Evolutionary conservation across 1,140 invertebrate genomes (phyloP), one percentile per base, ranked within the genome.

Genomic region (Saccostrea glomerata): DNA sequence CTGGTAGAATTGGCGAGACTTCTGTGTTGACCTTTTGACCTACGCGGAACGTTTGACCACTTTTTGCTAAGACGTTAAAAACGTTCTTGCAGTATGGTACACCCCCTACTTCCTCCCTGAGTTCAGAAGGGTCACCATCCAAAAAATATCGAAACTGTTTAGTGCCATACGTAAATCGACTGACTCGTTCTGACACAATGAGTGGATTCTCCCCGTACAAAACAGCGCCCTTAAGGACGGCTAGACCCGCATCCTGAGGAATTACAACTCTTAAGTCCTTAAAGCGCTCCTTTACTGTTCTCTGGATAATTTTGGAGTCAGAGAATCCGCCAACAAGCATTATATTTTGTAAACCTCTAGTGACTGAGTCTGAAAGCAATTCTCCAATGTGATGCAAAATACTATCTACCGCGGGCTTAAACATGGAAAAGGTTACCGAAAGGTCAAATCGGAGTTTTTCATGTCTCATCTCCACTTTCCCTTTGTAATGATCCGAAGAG

Each of bases 81-180:
- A 96, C 94, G 90, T 96, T 95, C 17, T 95, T 95, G 91, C 96
- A 96, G 94, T 96, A 96, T 87, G 95, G 94, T 30, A 94, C 92
- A 20, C 95, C 95, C 70, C 96, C 96, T 66, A 95, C 90, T 4
- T 95, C 92, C 25, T 96, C 94, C 55, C 95, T 89, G 90, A 96
- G 96, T 17, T 96, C 95, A 77, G 92, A 89, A 20, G 96, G 96
- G 90, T 96, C 95, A 7, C 94, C 90, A 9, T 95, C 95, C 11
- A 90, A 70, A 56, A 91, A 92, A 11, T 84, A 86, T 82, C 90
- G 88, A n/a, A 70, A 60, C 56, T 86, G 86, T 25, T 58, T 95
- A 91, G 91, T 95, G 96, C 96, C 96, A 90, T 96, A 96, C 6
- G 96, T 96, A 86, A 96, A 94, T 30, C 95, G 94, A 17, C 96